Conservation (phyloP, 2,888 invertebrate species). For the Drosophila rubida region DNA sequence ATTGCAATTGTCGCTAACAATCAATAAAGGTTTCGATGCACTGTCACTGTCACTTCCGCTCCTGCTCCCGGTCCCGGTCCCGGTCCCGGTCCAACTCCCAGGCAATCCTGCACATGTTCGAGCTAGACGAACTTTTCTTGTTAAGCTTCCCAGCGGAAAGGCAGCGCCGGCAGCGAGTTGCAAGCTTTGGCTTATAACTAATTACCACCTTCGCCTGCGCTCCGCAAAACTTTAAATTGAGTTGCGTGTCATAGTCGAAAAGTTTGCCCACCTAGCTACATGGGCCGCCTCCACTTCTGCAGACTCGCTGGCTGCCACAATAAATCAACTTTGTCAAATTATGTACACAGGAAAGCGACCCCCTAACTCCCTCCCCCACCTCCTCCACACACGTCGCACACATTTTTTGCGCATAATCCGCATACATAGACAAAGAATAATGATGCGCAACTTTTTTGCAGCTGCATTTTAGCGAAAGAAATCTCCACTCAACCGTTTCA, state of each 20-base stretch:
- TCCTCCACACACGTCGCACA: neutral
- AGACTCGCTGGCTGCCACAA: conserved; percentile 47
- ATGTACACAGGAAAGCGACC: conserved; percentile 26
- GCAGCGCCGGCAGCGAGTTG: conserved; percentile 28
- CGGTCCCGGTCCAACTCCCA: no score
- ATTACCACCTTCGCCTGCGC: conserved; percentile 47
- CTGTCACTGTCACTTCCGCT: conserved; percentile 15
- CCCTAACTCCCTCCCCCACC: neutral
- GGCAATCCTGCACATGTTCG: conserved; percentile 12
- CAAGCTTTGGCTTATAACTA: conserved; percentile 55
- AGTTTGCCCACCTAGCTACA: conserved; percentile 45
- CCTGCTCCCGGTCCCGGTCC: no score
- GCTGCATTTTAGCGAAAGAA: neutral
- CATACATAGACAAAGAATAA: conserved; percentile 34
- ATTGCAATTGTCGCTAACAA: conserved; percentile 20
- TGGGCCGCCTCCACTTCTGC: conserved; percentile 30
- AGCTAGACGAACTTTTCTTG: conserved; percentile 32
- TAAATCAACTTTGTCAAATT: conserved; percentile 59
- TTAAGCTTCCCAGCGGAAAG: conserved; percentile 31
- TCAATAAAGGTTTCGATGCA: conserved; percentile 27
- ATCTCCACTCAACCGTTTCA: conserved; percentile 5
- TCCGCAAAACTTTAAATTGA: conserved; percentile 65
- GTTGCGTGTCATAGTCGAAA: conserved; percentile 67
- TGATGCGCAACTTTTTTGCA: conserved; percentile 34
- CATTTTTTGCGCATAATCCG: conserved; percentile 8